Evolutionary conservation across 2,113 vertebrate genomes (phyloP), one percentile per base, ranked within the genome.

Genomic region (Dicerorhinus sumatrensis): DNA sequence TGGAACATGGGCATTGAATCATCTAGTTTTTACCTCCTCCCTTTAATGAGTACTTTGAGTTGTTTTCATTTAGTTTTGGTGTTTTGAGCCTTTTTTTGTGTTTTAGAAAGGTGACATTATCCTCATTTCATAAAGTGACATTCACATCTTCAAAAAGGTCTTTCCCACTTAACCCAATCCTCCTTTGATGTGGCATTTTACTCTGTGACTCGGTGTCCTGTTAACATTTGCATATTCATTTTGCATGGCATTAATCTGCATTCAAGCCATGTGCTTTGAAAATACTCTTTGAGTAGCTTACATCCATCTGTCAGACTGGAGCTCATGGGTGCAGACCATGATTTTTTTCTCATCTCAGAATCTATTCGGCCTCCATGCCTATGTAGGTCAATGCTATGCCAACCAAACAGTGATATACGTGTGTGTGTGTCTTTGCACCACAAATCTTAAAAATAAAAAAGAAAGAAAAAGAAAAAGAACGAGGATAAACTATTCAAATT

Each of bases 221-320:
- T 96, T 97, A 96, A 75, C 85, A 97, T 97, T 98, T 96, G 73
- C 88, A 97, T 94, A 97, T 97, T 94, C 93, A 88, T 91, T 98
- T 96, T 95, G 27, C 86, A 91, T 93, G 96, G 46, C 82, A 96
- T 96, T 96, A 82, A 96, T 97, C 86, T 96, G 36, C 82, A 97
- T 96, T 96, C 96, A 91, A 97, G 81, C 89, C 95, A 96, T 60
- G 70, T 94, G 82, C 95, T 97, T 98, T 88, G 93, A 92, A 97
- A 98, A 94, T 91, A 92, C 80, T 96, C 46, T 89, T 92, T 95
- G 95, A 98, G 85, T 98, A 97, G 85, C 93, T 96, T 97, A 97
- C 51, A 90, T 96, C 86, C 97, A 96, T 97, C 98, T 98, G 93
- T 97, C 89, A 98, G 81, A 96, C 31, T 18, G 31, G 21, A 95